Evolutionary conservation across 2,113 vertebrate species (phyloP), one percentile per base, ranked within the genome.

Genomic region (Cranoglanis bouderius): DNA sequence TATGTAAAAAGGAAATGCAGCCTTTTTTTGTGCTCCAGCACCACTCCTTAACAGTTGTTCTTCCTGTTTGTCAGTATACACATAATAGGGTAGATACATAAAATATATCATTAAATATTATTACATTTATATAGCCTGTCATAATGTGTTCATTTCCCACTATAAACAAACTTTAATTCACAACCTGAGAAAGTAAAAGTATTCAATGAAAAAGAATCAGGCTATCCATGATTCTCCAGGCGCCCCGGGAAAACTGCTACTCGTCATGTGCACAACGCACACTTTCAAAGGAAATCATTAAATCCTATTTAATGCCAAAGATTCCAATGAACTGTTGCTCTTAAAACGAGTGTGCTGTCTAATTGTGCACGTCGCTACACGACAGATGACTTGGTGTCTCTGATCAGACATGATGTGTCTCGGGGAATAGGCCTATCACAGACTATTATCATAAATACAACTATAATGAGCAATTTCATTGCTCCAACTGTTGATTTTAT

Each of bases 201-300:
- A 75, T 86, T 85, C 24, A 53, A 29, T 72, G n/a, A n/a, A n/a
- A n/a, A n/a, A n/a, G n/a, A n/a, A n/a, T 61, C 77, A 80, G 77
- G 46, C 7, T 26, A 24, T 85, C 19, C 32, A 2, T 86, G 46
- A 40, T 59, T 77, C 18, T 35, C 3, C 12, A n/a, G 29, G 55
- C 16, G 38, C 29, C 55, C 26, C 19, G 55, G 51, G 19, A 46
- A 59, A 78, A 61, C 72, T 61, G 70, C 24, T 29, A 29, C 35
- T 40, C 57, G 24, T 26, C 70, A 6, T 12, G 24, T n/a, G 35
- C 53, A 84, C 13, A 43, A 8, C 67, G 40, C 67, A 18, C 35
- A 57, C 35, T 6, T 70, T n/a, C 63, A 70, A 70, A 70, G n/a
- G 8, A 63, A 63, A 29, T 29, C 26, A 74, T 14, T 35, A 40